These are phyloP conservation scores for Darevskia mixta DNA, from an alignment of 2,797 vertebrate genomes.

Conservation along the genomic window DNA sequence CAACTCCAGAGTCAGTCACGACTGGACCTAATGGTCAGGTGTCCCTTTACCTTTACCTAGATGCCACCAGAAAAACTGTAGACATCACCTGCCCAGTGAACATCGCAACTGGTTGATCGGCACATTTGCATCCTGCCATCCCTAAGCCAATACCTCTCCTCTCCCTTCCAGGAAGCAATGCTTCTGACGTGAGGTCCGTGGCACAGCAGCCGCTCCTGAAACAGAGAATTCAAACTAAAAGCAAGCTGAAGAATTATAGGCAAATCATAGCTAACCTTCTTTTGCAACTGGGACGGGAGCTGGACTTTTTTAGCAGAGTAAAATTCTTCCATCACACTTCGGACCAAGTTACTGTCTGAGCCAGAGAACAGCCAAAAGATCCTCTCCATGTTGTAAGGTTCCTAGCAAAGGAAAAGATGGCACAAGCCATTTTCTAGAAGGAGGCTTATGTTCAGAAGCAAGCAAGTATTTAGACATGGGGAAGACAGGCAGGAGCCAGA, in stretches of 20 bases:
- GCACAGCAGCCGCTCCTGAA: neutral
- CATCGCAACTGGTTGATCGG: neutral
- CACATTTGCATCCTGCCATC: neutral
- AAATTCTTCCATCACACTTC: slow-evolving; percentile 89
- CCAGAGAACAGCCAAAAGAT: slow-evolving; percentile 90
- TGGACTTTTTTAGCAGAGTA: slow-evolving; percentile 75
- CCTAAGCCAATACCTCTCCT: too few relatives aligned
- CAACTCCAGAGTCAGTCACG: too few relatives aligned
- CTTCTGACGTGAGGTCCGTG: too few relatives aligned
- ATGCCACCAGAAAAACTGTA: neutral
- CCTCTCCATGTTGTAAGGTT: slow-evolving; percentile 95
- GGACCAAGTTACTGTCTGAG: slow-evolving; percentile 77
- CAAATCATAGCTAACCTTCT: slow-evolving; percentile 70
- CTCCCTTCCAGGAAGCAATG: too few relatives aligned
- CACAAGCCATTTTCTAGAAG: neutral
- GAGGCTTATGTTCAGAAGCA: neutral
- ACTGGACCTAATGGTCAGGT: too few relatives aligned
- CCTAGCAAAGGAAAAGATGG: slow-evolving; percentile 73
- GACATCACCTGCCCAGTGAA: neutral
- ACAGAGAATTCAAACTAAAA: neutral
- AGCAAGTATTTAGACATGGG: slow-evolving; percentile 2
- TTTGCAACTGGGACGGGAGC: slow-evolving; percentile 81
- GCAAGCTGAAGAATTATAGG: neutral
- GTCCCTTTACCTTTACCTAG: neutral
- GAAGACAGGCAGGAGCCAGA: fast-evolving